A percentile compares a stretch with the other conserved stretches of the same genome.
phyloP scores from a whole-genome alignment of 2,797 vertebrate genomes.

The Coluber constrictor region DNA sequence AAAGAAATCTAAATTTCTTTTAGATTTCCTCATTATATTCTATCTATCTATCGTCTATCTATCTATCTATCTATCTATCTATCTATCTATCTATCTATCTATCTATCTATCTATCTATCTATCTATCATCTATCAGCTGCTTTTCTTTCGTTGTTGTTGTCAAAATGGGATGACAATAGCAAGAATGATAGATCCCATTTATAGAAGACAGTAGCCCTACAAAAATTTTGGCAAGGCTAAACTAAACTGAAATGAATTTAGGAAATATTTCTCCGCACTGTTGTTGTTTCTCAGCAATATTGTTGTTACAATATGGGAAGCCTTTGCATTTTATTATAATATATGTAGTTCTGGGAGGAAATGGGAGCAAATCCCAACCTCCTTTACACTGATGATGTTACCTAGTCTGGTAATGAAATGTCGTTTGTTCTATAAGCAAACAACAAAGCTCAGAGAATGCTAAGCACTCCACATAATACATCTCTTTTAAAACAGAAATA shows the following conservation, averaged over 20 bases:
- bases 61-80: not conserved
- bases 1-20: not conserved
- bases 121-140: not conserved
- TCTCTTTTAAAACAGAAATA: not conserved
- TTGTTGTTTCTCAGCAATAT: not conserved
- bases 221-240: not conserved
- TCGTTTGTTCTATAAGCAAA: not conserved
- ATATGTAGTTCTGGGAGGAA: not conserved
- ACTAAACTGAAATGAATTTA: not conserved
- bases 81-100: not conserved
- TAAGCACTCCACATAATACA: not conserved
- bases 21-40: not conserved
- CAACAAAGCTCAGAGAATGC: not conserved
- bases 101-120: too few species aligned
- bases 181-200: not conserved
- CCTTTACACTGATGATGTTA: not conserved
- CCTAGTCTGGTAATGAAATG: not conserved
- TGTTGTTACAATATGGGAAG: not conserved
- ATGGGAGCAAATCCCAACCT: not conserved
- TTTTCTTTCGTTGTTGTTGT: not conserved
- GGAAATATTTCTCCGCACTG: not conserved
- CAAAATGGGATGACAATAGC: not conserved
- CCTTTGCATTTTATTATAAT: not conserved
- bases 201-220: not conserved
- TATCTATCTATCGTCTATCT: too few species aligned